A percentile compares a stretch with the other conserved stretches of the same genome.
These are phyloP conservation scores for Campaea margaritaria DNA, from an alignment of 2,888 invertebrate genomes.

Conservation along the genomic window DNA sequence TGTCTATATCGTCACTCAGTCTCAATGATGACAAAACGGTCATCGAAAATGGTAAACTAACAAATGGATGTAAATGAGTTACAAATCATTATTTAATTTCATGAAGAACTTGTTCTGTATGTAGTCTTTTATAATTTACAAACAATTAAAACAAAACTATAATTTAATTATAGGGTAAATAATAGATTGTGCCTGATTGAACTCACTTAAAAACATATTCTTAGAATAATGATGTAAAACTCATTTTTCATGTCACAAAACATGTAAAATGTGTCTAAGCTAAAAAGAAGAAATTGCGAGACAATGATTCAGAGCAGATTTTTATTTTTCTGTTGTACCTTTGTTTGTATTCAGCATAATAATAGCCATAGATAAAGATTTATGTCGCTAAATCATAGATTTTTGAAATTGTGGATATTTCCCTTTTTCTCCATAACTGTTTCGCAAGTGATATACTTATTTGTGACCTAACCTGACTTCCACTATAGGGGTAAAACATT, in stretches of 20 bases:
- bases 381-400: too few relatives aligned
- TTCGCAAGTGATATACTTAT: neutral
- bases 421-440: neutral
- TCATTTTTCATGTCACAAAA: neutral
- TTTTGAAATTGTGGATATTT: neutral
- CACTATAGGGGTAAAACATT: too few relatives aligned
- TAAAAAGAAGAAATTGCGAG: slow-evolving; percentile 7
- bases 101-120: slow-evolving; percentile 12
- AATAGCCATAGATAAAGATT: slow-evolving; percentile 3
- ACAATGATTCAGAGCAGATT: neutral
- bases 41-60: slow-evolving; percentile 67
- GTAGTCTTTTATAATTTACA: slow-evolving; percentile 15
- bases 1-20: slow-evolving; percentile 71
- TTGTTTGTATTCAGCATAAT: slow-evolving; percentile 6
- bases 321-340: neutral
- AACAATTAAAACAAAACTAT: slow-evolving; percentile 1
- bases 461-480: too few relatives aligned
- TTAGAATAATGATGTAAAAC: slow-evolving; percentile 9
- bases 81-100: slow-evolving; percentile 13
- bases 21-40: slow-evolving; percentile 71
- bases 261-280: neutral
- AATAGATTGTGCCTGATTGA: slow-evolving; percentile 14
- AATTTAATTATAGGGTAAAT: neutral
- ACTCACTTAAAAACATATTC: slow-evolving; percentile 11
- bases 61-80: slow-evolving; percentile 59